Base-by-base conservation (phyloP, 2,797 vertebrate genomes). In the Sibirionetta formosa region DNA sequence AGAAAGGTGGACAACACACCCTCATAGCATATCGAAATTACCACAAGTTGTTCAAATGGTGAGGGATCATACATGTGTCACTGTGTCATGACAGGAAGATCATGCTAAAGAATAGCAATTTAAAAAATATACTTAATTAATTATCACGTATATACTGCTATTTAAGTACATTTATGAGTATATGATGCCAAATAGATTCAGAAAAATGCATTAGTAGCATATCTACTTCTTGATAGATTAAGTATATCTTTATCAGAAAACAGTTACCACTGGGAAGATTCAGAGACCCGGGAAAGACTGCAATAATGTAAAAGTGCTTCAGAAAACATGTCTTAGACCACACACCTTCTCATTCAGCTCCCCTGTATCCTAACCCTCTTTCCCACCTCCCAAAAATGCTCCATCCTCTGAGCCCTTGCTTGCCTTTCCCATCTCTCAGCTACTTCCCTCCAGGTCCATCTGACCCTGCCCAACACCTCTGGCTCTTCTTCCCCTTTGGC, bases 241-340 rank as follows among this genome's bases (percentile, higher is more conserved):
- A 83, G 19, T 23, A n/a, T n/a, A 36, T 82, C 86, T 94, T 92
- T 64, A 50, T 16, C 33, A 44, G 33, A 65, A 84, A 81, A 78
- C 44, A 2, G 7, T 11, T 40, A 51, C 9, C 20, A 44, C 6
- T 79, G 27, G 19, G 31, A 93, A 14, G 23, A 91, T 17, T 26
- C 15, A 46, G 9, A 8, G 51, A 79, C 76, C 27, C 65, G 19
- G 27, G 23, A 35, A 60, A 51, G 42, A 80, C 27, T 42, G 14
- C 23, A 63, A 14, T 11, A 82, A 70, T 5, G 51, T 73, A 42
- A 90, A 79, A 85, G n/a, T 9, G 27, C 18, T 88, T 80, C 15
- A 60, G 20, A 81, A 81, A 78, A 70, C 14, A 29, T 22, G 26
- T 66, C 35, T 27, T 29, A 80, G 56, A 23, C 6, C 33, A 80